A percentile compares a stretch with the other conserved stretches of the same genome.
Conservation (phyloP, 2,113 vertebrate species). For the Anguilla rostrata region DNA sequence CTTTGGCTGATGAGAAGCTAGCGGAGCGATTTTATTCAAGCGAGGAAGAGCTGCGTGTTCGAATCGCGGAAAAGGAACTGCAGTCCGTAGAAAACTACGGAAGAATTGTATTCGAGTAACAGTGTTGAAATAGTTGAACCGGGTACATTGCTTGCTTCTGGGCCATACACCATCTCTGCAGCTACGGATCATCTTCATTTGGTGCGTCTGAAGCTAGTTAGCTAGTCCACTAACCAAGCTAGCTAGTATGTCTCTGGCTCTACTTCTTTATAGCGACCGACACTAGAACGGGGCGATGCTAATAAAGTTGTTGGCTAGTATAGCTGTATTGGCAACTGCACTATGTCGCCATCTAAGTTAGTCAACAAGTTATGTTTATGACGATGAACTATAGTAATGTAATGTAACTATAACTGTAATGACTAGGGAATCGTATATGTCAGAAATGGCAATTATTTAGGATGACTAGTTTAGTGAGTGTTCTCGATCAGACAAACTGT, state of each 20-base stretch:
- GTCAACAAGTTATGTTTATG: too few species aligned
- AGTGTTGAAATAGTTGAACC: constrained; percentile 21
- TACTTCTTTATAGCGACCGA: background rate
- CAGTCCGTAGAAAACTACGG: constrained; percentile 15
- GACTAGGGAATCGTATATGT: too few species aligned
- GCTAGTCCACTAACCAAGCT: background rate
- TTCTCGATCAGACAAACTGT: background rate
- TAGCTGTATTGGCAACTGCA: too few species aligned
- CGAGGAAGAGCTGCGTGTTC: constrained; percentile 19
- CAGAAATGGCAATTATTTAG: too few species aligned
- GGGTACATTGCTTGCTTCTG: constrained; percentile 14
- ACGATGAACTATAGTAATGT: background rate
- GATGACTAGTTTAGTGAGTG: background rate
- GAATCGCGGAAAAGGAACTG: background rate
- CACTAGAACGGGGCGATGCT: background rate
- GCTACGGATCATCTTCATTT: constrained; percentile 46
- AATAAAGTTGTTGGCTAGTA: background rate
- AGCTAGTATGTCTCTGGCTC: background rate
- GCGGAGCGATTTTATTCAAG: background rate
- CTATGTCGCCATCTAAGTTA: too few species aligned
- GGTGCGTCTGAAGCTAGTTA: constrained; percentile 48
- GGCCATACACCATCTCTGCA: constrained; percentile 16
- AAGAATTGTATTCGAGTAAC: constrained; percentile 18
- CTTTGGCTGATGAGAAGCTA: constrained; percentile 13
- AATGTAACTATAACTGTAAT: background rate